Conservation (phyloP, 2,113 vertebrate genomes). For the Cairina moschata region DNA sequence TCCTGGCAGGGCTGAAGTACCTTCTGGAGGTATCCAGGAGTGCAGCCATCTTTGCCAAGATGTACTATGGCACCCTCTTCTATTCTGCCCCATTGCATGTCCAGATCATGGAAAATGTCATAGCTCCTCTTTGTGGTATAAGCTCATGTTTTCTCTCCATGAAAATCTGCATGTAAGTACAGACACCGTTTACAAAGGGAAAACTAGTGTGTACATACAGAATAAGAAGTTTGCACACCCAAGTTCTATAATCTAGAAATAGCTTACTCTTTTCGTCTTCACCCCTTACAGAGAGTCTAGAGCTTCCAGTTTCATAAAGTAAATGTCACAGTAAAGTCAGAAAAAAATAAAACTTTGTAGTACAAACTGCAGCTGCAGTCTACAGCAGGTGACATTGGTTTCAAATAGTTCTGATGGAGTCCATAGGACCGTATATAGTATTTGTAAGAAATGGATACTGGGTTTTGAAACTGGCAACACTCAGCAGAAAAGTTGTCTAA, state of each 20-base stretch:
- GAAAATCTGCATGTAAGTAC: neutral
- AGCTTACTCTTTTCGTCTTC: neutral
- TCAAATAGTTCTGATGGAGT: neutral
- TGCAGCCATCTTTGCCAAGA: neutral
- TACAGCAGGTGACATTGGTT: neutral
- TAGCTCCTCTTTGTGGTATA: neutral
- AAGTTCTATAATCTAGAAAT: neutral
- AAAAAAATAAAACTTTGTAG: neutral
- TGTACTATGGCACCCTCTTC: neutral
- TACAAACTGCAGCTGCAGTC: neutral
- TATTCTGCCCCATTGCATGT: neutral
- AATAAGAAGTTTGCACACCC: neutral
- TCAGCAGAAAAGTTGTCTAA: rapidly evolving
- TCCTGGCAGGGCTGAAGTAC: neutral
- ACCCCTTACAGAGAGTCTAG: neutral
- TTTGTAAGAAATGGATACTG: neutral
- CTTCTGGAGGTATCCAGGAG: neutral
- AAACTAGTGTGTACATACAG: neutral
- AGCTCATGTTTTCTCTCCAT: neutral
- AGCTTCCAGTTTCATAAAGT: neutral
- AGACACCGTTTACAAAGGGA: neutral
- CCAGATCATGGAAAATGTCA: neutral
- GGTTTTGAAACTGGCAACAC: neutral
- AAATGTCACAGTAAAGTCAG: neutral
- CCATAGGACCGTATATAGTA: neutral